Evolutionary conservation across 2,113 vertebrate genomes (phyloP).

Genomic region (Melierax canorus): DNA sequence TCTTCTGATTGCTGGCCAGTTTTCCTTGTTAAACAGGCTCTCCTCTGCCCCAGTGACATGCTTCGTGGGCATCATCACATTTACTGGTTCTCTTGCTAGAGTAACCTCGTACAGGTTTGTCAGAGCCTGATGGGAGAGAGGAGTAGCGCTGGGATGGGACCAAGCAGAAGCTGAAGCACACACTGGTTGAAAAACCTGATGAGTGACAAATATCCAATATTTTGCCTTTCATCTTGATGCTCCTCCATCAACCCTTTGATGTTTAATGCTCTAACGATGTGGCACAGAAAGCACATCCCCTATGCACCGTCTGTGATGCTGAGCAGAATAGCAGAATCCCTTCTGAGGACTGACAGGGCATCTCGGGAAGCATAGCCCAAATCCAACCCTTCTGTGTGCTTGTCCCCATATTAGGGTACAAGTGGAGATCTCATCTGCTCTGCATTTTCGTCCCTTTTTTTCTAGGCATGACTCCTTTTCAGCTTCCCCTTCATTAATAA

Average conservation of each 20-base stretch:
- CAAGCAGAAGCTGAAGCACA: neutral
- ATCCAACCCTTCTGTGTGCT: neutral
- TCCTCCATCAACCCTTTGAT: neutral
- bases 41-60: neutral
- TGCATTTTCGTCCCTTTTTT: neutral
- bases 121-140: neutral
- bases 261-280: neutral
- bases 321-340: neutral
- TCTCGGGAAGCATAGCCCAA: neutral
- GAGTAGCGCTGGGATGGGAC: neutral
- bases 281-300: neutral
- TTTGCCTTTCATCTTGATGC: neutral
- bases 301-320: fast-evolving
- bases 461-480: neutral
- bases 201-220: neutral
- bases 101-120: neutral
- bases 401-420: neutral
- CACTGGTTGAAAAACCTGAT: neutral
- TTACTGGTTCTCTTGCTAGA: neutral
- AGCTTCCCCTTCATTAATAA: neutral
- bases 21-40: neutral
- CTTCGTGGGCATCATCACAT: neutral
- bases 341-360: neutral
- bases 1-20: neutral
- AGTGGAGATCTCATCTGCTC: neutral